Conservation (phyloP, 2,113 vertebrate genomes). For the Fukomys damarensis region DNA sequence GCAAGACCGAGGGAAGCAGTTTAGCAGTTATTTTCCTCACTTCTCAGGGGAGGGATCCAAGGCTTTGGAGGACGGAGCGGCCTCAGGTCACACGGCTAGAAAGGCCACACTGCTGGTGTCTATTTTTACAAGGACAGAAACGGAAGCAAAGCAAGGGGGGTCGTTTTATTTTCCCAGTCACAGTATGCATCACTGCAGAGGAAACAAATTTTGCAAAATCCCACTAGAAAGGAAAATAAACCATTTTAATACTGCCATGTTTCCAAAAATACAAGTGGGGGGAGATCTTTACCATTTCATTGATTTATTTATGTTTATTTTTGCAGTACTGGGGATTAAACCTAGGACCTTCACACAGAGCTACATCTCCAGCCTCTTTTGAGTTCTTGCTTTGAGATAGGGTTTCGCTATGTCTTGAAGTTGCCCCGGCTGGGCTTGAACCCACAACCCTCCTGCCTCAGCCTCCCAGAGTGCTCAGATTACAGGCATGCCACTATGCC, state of each 20-base stretch:
- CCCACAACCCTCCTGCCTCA: background rate
- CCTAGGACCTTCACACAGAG: background rate
- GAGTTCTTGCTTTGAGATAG: background rate
- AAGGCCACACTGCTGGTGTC: background rate
- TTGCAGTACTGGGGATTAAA: background rate
- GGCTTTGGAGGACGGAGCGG: background rate
- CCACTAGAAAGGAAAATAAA: background rate
- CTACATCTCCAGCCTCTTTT: background rate
- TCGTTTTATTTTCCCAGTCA: constrained; percentile 21
- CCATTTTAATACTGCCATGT: background rate
- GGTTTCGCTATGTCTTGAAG: background rate
- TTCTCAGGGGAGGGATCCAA: background rate
- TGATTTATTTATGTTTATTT: background rate
- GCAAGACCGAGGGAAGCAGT: background rate
- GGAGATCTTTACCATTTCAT: background rate
- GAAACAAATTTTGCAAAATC: background rate
- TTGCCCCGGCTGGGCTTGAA: background rate
- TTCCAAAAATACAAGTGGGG: background rate
- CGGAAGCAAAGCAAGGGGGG: background rate
- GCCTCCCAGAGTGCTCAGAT: background rate
- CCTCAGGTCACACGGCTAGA: background rate
- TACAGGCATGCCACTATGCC: background rate
- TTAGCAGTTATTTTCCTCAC: background rate
- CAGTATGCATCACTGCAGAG: background rate
- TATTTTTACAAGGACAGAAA: background rate